Evolutionary conservation across 2,888 invertebrate genomes (phyloP).

Genomic region (Globia sparganii): DNA sequence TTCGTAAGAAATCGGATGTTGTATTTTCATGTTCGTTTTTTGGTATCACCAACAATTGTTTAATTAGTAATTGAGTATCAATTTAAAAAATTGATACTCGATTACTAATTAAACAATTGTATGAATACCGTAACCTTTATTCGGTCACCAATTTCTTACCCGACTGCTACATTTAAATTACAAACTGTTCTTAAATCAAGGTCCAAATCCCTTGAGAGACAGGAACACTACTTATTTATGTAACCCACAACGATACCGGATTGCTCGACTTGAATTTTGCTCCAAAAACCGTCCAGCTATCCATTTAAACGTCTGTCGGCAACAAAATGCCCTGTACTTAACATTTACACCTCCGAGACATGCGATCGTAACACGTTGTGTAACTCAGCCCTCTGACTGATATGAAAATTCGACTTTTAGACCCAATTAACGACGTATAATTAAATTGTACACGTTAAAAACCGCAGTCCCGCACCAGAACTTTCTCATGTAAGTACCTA

Average conservation of each 20-base stretch:
- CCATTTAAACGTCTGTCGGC: conserved; percentile 59
- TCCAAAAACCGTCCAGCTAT: conserved; percentile 63
- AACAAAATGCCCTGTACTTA: conserved; percentile 67
- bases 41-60: background rate
- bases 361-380: conserved; percentile 67
- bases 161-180: conserved; percentile 16
- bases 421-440: conserved; percentile 50
- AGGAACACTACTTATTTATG: conserved; percentile 41
- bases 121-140: background rate
- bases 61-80: no score
- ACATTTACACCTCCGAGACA: conserved; percentile 70
- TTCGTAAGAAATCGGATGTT: conserved; percentile 19
- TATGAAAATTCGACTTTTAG: conserved; percentile 65
- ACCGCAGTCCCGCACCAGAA: background rate
- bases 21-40: background rate
- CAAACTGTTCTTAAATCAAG: conserved; percentile 18
- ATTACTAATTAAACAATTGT: no score
- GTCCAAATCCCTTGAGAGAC: conserved; percentile 30
- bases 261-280: conserved; percentile 63
- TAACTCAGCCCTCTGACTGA: conserved; percentile 63
- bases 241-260: conserved; percentile 37
- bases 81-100: no score
- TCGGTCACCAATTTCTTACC: background rate
- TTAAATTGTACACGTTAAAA: background rate
- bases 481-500: background rate